phyloP scores from a whole-genome alignment of 2,113 vertebrate species.

The Hippocampus barbouri region DNA sequence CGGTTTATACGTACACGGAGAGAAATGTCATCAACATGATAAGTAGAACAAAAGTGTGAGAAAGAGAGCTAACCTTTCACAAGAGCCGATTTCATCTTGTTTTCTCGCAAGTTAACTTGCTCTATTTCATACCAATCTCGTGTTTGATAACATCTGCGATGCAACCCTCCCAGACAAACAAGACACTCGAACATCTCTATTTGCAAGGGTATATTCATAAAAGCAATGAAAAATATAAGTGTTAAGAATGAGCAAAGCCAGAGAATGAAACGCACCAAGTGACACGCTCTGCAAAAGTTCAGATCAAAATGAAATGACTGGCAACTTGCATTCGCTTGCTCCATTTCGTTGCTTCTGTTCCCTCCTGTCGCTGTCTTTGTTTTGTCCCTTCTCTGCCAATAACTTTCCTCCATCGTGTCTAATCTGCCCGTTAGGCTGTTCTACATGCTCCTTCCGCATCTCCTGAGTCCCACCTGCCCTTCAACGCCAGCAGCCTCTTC shows the following conservation, averaged over 20 bases:
- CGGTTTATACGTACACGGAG: conserved; percentile 35
- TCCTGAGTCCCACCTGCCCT: conserved; percentile 1
- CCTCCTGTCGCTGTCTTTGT: too few species aligned
- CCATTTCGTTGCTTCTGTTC: not conserved
- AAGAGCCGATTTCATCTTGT: conserved; percentile 23
- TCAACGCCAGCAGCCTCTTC: conserved; percentile 16
- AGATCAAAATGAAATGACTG: not conserved
- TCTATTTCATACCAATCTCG: not conserved
- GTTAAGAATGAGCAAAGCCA: not conserved
- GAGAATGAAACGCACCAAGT: not conserved
- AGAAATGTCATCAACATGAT: conserved; percentile 23
- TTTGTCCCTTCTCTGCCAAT: too few species aligned
- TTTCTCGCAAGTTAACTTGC: conserved; percentile 6
- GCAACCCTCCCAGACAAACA: not conserved
- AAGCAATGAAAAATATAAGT: not conserved
- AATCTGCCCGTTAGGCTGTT: not conserved
- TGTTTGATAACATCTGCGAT: not conserved
- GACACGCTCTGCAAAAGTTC: not conserved
- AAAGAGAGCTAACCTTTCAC: conserved; percentile 25
- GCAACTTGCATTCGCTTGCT: not conserved
- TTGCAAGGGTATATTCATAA: not conserved
- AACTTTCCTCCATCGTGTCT: too few species aligned
- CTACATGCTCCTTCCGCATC: not conserved
- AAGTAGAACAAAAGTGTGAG: conserved; percentile 3
- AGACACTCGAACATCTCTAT: not conserved